Conservation (phyloP, 2,888 invertebrate genomes). For the Cyclophora albipunctata region DNA sequence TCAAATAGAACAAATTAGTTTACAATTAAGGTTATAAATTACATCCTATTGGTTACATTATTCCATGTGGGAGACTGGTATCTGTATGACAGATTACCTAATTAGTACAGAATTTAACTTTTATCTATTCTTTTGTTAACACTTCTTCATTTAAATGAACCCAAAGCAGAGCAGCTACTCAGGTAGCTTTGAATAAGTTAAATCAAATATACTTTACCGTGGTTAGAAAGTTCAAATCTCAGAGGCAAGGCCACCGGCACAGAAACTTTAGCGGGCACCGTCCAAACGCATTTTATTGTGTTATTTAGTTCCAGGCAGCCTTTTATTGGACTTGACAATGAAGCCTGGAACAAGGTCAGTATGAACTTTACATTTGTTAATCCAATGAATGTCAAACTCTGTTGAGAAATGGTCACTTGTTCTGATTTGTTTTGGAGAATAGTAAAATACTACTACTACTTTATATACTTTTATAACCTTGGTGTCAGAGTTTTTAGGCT, state of each 20-base stretch:
- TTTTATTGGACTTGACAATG: conserved; percentile 31
- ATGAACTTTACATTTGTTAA: neutral
- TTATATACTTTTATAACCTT: too few relatives aligned
- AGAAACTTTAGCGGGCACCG: conserved; percentile 40
- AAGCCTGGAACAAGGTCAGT: conserved; percentile 28
- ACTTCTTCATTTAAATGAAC: neutral
- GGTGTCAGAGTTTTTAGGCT: too few relatives aligned
- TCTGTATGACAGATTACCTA: too few relatives aligned
- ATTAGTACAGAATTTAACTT: neutral
- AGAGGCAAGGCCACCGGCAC: conserved; percentile 37
- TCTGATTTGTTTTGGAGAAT: too few relatives aligned
- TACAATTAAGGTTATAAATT: too few relatives aligned
- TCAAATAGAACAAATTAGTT: too few relatives aligned
- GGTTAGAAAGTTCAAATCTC: conserved; percentile 32
- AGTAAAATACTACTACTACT: too few relatives aligned
- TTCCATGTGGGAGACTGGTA: too few relatives aligned
- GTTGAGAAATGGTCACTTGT: too few relatives aligned
- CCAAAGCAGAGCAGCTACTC: neutral
- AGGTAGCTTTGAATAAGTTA: too few relatives aligned
- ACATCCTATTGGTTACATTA: too few relatives aligned
- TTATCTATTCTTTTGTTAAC: neutral
- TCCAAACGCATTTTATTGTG: conserved; percentile 33
- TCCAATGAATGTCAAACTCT: too few relatives aligned
- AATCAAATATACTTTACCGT: conserved; percentile 33
- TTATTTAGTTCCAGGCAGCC: conserved; percentile 27